Evolutionary conservation across 2,797 vertebrate species (phyloP).

Genomic region (Anisognathus igniventris): DNA sequence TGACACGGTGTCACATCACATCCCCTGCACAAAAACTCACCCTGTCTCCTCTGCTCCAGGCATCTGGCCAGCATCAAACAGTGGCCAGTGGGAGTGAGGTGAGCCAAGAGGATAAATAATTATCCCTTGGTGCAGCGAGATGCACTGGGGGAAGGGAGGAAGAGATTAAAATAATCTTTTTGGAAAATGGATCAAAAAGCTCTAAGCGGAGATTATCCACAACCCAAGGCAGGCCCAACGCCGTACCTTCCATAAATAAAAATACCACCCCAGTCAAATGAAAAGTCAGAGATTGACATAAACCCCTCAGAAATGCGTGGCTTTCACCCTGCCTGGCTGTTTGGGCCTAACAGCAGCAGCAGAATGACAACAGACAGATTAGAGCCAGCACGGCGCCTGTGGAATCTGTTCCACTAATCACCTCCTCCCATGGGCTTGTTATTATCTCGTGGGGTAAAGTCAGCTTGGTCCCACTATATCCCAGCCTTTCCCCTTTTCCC

Average conservation of each 20-base stretch:
- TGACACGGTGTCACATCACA: not conserved
- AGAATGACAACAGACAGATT: conserved; percentile 20
- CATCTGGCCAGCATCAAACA: not conserved
- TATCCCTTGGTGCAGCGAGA: not conserved
- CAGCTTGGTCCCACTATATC: not conserved
- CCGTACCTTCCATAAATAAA: conserved; percentile 28
- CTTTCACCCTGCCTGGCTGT: not conserved
- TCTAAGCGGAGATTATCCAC: conserved; percentile 54
- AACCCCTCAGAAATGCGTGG: not conserved
- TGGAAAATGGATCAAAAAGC: conserved; percentile 59
- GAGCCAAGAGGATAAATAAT: conserved; percentile 28
- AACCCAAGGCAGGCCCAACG: not conserved
- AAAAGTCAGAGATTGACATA: conserved; percentile 22
- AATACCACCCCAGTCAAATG: not conserved
- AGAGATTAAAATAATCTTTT: conserved; percentile 63
- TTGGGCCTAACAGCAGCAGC: not conserved
- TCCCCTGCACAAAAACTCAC: not conserved
- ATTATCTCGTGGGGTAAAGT: not conserved
- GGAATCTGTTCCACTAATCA: conserved; percentile 1
- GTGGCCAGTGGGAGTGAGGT: not conserved
- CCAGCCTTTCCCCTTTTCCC: not conserved
- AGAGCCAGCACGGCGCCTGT: not conserved
- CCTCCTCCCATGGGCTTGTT: not conserved
- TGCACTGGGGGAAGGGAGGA: not conserved
- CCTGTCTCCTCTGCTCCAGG: not conserved